phyloP scores from a whole-genome alignment of 2,113 vertebrate genomes.

The Butorides virescens region DNA sequence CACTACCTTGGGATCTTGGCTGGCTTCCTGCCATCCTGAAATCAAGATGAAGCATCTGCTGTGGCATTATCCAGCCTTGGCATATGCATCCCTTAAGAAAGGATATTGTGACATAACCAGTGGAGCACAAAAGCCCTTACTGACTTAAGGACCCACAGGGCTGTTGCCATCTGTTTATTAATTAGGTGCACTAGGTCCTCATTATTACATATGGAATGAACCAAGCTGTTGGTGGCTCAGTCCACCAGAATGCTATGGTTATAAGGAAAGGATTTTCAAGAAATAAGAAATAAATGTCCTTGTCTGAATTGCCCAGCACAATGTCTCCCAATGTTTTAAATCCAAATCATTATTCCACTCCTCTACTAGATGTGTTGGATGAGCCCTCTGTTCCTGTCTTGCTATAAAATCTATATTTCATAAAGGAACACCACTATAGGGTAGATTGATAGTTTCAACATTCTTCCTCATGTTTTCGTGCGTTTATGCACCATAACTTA shows the following conservation, averaged over 20 bases:
- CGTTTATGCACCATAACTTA: not conserved
- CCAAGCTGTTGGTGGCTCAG: not conserved
- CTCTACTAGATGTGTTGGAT: not conserved
- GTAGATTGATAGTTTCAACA: not conserved
- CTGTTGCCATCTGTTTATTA: constrained; percentile 50
- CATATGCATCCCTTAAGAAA: constrained; percentile 27
- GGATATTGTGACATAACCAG: constrained; percentile 42
- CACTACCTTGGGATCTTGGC: not conserved
- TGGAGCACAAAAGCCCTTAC: constrained; percentile 40
- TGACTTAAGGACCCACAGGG: constrained; percentile 5
- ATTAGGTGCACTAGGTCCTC: not conserved
- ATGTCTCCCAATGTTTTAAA: not conserved
- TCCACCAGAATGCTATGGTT: not conserved
- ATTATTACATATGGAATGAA: not conserved
- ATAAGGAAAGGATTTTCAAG: not conserved
- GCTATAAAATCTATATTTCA: not conserved
- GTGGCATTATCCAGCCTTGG: not conserved
- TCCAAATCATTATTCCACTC: not conserved
- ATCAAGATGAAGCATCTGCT: constrained; percentile 24
- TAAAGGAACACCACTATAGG: not conserved
- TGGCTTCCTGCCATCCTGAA: not conserved
- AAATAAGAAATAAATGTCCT: not conserved
- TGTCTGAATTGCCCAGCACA: not conserved
- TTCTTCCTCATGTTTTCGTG: not conserved
- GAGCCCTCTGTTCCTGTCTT: not conserved